Evolutionary conservation across 2,888 invertebrate genomes (phyloP).

Genomic region (Sepioteuthis lessoniana): DNA sequence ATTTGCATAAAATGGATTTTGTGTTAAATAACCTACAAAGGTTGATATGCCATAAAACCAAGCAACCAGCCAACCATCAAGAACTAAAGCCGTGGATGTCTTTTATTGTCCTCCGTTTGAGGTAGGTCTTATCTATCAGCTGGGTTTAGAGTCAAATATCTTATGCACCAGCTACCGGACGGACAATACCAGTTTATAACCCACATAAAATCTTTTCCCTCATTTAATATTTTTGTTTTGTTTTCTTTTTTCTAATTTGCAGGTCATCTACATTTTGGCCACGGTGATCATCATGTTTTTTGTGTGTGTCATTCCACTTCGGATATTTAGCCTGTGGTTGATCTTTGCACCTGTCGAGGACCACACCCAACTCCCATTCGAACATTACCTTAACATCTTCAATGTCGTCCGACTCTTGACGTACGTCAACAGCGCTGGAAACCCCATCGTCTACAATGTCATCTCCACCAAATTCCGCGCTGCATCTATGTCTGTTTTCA

Average conservation of each 20-base stretch:
- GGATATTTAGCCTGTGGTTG: conserved; percentile 90
- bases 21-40: too few species aligned
- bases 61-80: too few species aligned
- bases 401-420: conserved; percentile 87
- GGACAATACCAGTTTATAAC: too few species aligned
- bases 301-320: conserved; percentile 89
- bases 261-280: conserved; percentile 68
- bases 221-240: neutral
- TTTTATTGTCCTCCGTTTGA: too few species aligned
- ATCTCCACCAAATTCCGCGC: conserved; percentile 92
- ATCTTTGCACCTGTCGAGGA: conserved; percentile 84
- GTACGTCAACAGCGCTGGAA: conserved; percentile 91
- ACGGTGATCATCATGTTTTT: conserved; percentile 84
- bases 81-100: too few species aligned
- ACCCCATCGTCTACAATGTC: conserved; percentile 91
- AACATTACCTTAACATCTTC: conserved; percentile 87
- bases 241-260: conserved; percentile 50
- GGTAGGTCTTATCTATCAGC: too few species aligned
- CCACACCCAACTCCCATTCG: conserved; percentile 83
- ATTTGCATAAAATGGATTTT: too few species aligned
- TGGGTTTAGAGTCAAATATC: too few species aligned
- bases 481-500: conserved; percentile 58
- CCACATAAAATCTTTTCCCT: too few species aligned
- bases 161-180: too few species aligned
- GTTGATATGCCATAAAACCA: too few species aligned